phyloP scores from a whole-genome alignment of 2,113 vertebrate genomes.

The Silurus meridionalis region DNA sequence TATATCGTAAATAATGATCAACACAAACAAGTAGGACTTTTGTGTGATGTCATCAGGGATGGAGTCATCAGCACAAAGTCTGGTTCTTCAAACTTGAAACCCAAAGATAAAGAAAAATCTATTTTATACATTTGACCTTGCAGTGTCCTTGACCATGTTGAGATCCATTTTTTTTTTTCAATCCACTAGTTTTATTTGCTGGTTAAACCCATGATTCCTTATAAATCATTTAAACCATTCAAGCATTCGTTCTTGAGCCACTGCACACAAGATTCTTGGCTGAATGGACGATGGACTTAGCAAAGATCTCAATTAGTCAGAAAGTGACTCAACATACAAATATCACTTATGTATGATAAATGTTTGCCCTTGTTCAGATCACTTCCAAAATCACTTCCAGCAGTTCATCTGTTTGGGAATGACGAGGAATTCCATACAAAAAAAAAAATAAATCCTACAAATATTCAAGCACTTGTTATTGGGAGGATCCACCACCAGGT shows the following conservation, averaged over 20 bases:
- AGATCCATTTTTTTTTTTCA: background rate
- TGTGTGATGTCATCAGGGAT: too few relatives aligned
- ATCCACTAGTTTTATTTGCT: background rate
- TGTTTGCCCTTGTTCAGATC: too few relatives aligned
- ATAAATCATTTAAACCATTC: background rate
- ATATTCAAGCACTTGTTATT: background rate
- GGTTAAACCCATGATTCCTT: background rate
- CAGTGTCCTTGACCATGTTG: background rate
- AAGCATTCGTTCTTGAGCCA: background rate
- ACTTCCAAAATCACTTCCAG: too few relatives aligned
- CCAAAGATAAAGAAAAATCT: background rate
- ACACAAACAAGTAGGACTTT: too few relatives aligned
- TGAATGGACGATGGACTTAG: too few relatives aligned
- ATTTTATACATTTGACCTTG: background rate
- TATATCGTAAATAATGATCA: too few relatives aligned
- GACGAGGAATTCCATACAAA: too few relatives aligned
- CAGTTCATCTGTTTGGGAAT: too few relatives aligned
- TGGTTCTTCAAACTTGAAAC: background rate
- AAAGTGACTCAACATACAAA: too few relatives aligned
- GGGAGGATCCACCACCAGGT: background rate
- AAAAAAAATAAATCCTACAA: too few relatives aligned
- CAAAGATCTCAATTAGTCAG: too few relatives aligned
- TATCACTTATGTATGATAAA: background rate
- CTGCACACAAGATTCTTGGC: too few relatives aligned
- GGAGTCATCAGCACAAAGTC: background rate